Conservation (phyloP, 1,140 invertebrate species). For the Heterodera schachtii region DNA sequence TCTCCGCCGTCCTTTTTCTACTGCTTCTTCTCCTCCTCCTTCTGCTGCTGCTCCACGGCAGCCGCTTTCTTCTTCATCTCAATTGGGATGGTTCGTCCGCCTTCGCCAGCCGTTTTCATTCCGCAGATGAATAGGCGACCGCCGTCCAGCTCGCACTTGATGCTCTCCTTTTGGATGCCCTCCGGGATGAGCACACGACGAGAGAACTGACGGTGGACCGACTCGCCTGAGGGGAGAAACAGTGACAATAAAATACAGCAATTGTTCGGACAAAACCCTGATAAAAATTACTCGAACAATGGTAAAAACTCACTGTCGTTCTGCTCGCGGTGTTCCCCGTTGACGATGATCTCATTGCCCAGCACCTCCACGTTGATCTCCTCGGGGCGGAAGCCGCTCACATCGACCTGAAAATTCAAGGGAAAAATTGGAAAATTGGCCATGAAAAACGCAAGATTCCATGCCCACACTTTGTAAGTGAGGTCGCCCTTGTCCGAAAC, state of each 20-base stretch:
- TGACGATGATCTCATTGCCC: slow-evolving; percentile 33
- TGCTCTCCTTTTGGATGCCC: slow-evolving; percentile 19
- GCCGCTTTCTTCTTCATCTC: not conserved
- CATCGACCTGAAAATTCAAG: slow-evolving; percentile 18
- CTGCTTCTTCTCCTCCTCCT: no score
- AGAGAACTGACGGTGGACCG: slow-evolving; percentile 17
- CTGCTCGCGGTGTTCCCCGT: slow-evolving; percentile 29
- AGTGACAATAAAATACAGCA: no score
- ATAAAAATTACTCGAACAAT: no score
- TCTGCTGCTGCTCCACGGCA: no score
- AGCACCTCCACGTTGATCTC: slow-evolving; percentile 36
- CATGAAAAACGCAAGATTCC: not conserved
- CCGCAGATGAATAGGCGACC: slow-evolving; percentile 6
- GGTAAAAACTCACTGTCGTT: slow-evolving; percentile 9
- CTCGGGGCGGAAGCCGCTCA: slow-evolving; percentile 30
- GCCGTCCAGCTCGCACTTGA: slow-evolving; percentile 10
- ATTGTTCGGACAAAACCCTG: no score
- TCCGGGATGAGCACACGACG: slow-evolving; percentile 23
- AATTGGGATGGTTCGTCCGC: slow-evolving; percentile 14
- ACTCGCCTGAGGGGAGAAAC: slow-evolving; percentile 11
- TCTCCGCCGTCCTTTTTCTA: no score
- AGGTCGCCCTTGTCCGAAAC: slow-evolving; percentile 26
- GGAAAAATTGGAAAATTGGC: not conserved
- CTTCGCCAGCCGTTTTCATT: not conserved
- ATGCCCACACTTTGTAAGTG: slow-evolving; percentile 23